Evolutionary conservation across 1,140 invertebrate species (phyloP).

Genomic region (Drosophila trapezifrons): DNA sequence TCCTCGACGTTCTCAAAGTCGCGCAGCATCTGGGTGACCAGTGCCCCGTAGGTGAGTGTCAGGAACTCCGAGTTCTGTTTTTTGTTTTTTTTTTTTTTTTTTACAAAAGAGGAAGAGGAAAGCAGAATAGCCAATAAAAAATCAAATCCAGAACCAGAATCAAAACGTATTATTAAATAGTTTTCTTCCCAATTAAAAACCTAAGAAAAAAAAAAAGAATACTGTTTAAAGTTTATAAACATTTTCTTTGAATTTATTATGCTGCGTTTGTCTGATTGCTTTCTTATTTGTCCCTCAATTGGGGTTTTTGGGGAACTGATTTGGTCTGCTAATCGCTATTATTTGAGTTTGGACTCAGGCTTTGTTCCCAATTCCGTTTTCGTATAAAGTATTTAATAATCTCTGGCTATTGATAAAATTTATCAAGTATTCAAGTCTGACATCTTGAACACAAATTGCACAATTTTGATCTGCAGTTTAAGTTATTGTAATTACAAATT

Average conservation of each 20-base stretch:
- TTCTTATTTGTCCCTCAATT: not conserved
- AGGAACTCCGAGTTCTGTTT: constrained; percentile 97
- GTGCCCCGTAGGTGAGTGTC: constrained; percentile 98
- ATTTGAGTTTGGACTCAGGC: constrained; percentile 3
- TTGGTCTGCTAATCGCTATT: constrained; percentile 1
- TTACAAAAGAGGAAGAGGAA: constrained; percentile 26
- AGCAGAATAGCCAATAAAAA: constrained; percentile 41
- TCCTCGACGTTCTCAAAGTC: constrained; percentile 99
- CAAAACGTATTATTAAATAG: constrained; percentile 2
- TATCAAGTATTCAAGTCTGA: not conserved
- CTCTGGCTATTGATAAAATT: not conserved
- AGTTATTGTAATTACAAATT: not conserved
- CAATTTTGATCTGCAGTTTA: not conserved
- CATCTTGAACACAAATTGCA: constrained; percentile 11
- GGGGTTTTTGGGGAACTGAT: not conserved
- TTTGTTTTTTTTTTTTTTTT: constrained; percentile 16
- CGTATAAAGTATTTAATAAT: not conserved
- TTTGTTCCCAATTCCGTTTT: constrained; percentile 23
- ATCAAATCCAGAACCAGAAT: constrained; percentile 34
- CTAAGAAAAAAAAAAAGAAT: not conserved
- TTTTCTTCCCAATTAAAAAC: not conserved
- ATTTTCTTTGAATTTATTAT: constrained; percentile 26
- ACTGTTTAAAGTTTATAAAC: constrained; percentile 15
- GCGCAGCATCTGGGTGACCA: constrained; percentile 98
- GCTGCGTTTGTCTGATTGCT: not conserved